These are phyloP conservation scores for Parnassius mnemosyne DNA, from an alignment of 2,888 invertebrate species.

Conservation along the genomic window DNA sequence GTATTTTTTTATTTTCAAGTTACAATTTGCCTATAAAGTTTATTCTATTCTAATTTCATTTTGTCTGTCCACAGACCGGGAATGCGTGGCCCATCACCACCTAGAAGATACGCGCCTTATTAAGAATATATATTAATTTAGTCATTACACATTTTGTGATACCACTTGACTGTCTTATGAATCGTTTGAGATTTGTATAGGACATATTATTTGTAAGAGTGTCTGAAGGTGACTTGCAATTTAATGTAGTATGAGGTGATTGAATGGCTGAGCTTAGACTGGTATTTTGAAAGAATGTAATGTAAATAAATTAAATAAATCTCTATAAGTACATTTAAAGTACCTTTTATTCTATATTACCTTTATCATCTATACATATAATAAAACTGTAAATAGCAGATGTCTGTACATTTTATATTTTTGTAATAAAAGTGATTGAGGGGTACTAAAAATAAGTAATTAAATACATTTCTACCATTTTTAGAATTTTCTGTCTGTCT, in stretches of 20 bases:
- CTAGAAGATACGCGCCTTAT: conserved; percentile 93
- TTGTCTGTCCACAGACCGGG: conserved; percentile 82
- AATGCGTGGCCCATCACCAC: conserved; percentile 90
- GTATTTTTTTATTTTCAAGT: too few relatives aligned
- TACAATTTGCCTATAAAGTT: too few relatives aligned
- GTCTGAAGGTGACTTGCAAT: conserved; percentile 53
- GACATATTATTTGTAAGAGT: conserved; percentile 48
- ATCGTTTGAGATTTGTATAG: conserved; percentile 47
- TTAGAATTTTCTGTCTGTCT: too few relatives aligned
- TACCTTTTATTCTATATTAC: too few relatives aligned
- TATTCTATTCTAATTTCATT: too few relatives aligned
- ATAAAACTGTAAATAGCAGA: too few relatives aligned
- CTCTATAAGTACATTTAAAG: conserved; percentile 56
- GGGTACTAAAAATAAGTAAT: too few relatives aligned
- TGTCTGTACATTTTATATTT: too few relatives aligned
- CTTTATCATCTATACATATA: too few relatives aligned
- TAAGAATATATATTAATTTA: conserved; percentile 49
- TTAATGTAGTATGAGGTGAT: conserved; percentile 46
- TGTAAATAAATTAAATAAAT: conserved; percentile 74
- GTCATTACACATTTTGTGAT: conserved; percentile 34
- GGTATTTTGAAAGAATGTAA: conserved; percentile 56
- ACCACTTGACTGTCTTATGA: conserved; percentile 49
- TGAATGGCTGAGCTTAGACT: conserved; percentile 44
- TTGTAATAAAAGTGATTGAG: too few relatives aligned
- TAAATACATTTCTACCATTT: too few relatives aligned